phyloP scores from a whole-genome alignment of 1,140 invertebrate genomes.

The Idris sp. region DNA sequence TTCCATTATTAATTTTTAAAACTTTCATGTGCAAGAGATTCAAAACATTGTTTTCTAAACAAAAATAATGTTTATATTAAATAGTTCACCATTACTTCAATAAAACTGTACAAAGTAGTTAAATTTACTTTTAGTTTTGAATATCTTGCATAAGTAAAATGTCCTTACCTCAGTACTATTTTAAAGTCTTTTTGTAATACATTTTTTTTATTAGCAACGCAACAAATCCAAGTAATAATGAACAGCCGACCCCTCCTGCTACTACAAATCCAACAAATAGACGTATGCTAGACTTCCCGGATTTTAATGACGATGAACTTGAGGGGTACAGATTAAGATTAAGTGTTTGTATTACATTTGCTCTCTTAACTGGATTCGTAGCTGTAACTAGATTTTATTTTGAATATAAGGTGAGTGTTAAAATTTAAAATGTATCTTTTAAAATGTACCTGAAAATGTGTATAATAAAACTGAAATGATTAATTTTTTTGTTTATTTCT shows the following conservation, averaged over 20 bases:
- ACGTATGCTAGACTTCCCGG: slow-evolving; percentile 70
- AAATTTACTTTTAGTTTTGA: too few relatives aligned
- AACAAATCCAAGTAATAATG: slow-evolving; percentile 66
- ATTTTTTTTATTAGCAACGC: slow-evolving; percentile 66
- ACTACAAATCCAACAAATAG: slow-evolving; percentile 64
- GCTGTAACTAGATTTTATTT: slow-evolving; percentile 84
- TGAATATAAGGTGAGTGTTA: slow-evolving; percentile 81
- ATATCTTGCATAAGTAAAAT: too few relatives aligned
- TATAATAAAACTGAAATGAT: too few relatives aligned
- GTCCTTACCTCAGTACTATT: too few relatives aligned
- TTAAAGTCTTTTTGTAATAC: too few relatives aligned
- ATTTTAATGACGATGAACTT: slow-evolving; percentile 69
- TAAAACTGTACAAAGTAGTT: too few relatives aligned
- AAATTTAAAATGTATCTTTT: too few relatives aligned
- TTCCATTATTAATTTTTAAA: too few relatives aligned
- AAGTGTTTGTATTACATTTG: slow-evolving; percentile 83
- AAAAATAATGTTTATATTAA: slow-evolving; percentile 33
- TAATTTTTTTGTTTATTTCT: slow-evolving; percentile 20
- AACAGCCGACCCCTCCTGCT: slow-evolving; percentile 64
- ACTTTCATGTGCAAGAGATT: too few relatives aligned
- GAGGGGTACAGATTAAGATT: slow-evolving; percentile 74
- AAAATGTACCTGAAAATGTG: too few relatives aligned
- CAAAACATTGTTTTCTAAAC: too few relatives aligned
- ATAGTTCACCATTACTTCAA: too few relatives aligned
- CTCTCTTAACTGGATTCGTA: slow-evolving; percentile 82